These are phyloP conservation scores for Tipula confusa DNA, from an alignment of 2,888 invertebrate genomes.

Conservation along the genomic window DNA sequence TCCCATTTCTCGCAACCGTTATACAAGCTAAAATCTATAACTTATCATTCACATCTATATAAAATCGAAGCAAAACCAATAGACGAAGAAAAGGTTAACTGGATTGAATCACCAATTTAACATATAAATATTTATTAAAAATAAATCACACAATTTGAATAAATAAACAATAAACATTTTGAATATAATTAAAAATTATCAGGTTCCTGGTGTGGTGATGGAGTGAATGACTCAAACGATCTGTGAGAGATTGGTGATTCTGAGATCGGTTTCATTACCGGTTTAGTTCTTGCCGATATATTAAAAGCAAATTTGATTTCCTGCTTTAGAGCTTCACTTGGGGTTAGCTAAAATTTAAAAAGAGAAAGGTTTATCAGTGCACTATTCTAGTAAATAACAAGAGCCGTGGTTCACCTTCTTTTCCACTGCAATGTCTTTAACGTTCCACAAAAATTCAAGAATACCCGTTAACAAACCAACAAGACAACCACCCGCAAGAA, in stretches of 20 bases:
- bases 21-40: too few relatives aligned
- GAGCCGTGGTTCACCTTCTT: conserved; percentile 60
- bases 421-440: conserved; percentile 69
- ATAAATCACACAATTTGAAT: neutral
- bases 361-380: too few relatives aligned
- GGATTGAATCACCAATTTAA: too few relatives aligned
- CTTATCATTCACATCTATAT: too few relatives aligned
- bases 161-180: too few relatives aligned
- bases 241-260: neutral
- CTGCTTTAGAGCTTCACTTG: conserved; percentile 64
- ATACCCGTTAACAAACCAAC: conserved; percentile 72
- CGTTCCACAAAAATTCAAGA: conserved; percentile 81
- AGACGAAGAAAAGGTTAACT: too few relatives aligned
- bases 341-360: conserved; percentile 56
- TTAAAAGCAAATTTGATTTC: conserved; percentile 70
- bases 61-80: too few relatives aligned
- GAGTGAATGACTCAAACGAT: neutral
- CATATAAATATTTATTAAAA: neutral
- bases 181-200: neutral
- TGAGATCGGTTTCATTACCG: neutral
- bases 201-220: neutral
- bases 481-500: conserved; percentile 68
- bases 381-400: too few relatives aligned
- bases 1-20: too few relatives aligned
- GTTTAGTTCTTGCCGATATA: conserved; percentile 3